Evolutionary conservation across 2,113 vertebrate species (phyloP).

Genomic region (Etheostoma spectabile): DNA sequence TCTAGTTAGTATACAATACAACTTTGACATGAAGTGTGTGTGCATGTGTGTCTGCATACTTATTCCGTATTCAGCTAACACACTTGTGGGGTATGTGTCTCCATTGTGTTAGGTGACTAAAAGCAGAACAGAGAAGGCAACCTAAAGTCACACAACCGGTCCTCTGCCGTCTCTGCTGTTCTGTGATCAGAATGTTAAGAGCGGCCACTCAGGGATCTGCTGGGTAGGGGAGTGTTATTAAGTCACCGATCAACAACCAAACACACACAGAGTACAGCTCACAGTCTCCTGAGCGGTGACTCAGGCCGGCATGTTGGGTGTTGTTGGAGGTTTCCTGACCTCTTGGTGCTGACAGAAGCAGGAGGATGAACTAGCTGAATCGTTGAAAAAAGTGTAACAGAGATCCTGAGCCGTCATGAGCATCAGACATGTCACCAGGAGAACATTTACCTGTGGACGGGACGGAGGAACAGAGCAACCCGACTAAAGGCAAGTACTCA

Average conservation of each 20-base stretch:
- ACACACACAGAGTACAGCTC: constrained; percentile 38
- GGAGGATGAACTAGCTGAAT: constrained; percentile 11
- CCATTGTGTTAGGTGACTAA: constrained; percentile 71
- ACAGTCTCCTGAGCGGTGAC: constrained; percentile 53
- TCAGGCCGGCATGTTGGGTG: constrained; percentile 61
- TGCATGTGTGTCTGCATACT: constrained; percentile 6
- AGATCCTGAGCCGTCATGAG: constrained; percentile 50
- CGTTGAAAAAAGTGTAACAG: neutral
- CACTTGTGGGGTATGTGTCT: constrained; percentile 73
- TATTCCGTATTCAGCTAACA: constrained; percentile 55
- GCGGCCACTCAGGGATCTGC: neutral
- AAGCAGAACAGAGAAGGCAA: constrained; percentile 56
- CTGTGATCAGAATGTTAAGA: constrained; percentile 38
- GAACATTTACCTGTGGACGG: constrained; percentile 32
- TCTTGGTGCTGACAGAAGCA: constrained; percentile 24
- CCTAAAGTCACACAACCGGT: constrained; percentile 26
- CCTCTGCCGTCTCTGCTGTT: neutral
- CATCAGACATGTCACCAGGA: constrained; percentile 59
- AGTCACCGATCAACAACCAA: constrained; percentile 40
- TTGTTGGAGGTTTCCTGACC: constrained; percentile 66
- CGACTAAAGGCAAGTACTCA: constrained; percentile 57
- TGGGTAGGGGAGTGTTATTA: constrained; percentile 48
- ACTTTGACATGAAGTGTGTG: neutral
- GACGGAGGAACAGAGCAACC: constrained; percentile 13
- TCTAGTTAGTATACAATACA: too few relatives aligned